Evolutionary conservation across 2,888 invertebrate species (phyloP), one percentile per base, ranked within the genome.

Genomic region (Cotesia congregata): DNA sequence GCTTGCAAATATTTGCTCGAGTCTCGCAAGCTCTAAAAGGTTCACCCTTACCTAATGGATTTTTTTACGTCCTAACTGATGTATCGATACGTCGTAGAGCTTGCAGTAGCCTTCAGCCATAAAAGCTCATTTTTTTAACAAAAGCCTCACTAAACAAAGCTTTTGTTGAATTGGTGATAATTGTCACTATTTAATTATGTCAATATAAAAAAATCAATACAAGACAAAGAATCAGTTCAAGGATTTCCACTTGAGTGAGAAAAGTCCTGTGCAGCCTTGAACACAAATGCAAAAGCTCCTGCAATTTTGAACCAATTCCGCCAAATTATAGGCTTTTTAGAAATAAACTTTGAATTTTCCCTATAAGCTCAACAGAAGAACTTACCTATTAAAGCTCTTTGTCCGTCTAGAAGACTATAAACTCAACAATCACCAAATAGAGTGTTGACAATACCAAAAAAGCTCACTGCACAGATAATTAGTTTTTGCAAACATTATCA

Each of bases 261-360:
- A 68, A 50, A 12, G 4, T 50, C 50, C 50, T 50, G 50, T 4
- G 12, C 60, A 72, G 74, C 80, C 80, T 81, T 79, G 80, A 81
- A 81, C 77, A 74, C 41, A 74, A 74, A 79, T 78, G 78, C 30
- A 3, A 30, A 30, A 30, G 30, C 30, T 30, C 30, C 30, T 3
- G 30, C 3, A 3, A 30, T 30, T 3, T 30, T 30, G 30, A 30
- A 3, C 30, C 30, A 30, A 30, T 30, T 30, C 3, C 30, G 30
- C 3, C 30, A 30, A 30, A 30, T 30, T 30, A 3, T 17, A 30
- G 30, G 30, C 2, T 3, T 30, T 30, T 30, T 50, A 7, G 7
- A 50, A 50, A 50, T 12, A 0, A 30, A 30, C 30, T 30, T 30
- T 30, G 3, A 12, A 1, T 50, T 12, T 50, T 4, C 50, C 50